Evolutionary conservation across 1,140 invertebrate genomes (phyloP), one percentile per base, ranked within the genome.

Genomic region (Epicauta chinensis): DNA sequence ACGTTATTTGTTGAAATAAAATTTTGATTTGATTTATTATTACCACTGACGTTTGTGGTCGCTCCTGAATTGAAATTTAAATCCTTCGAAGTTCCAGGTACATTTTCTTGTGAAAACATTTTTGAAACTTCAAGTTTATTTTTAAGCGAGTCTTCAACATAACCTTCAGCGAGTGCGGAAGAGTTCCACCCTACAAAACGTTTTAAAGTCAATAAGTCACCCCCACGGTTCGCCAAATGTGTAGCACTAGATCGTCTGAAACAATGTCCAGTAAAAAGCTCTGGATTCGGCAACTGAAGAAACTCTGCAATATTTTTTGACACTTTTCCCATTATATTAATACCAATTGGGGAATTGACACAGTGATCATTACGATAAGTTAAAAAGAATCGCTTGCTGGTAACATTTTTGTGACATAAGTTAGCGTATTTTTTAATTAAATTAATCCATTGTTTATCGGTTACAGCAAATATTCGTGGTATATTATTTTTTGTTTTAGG

Each of bases 161-260:
- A 48, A 15, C 35, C 35, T 23, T 48, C 32, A 17, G 45, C 45
- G 15, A 48, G 15, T 11, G 14, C 29, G 37, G 45, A 37, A 47
- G 31, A 37, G 14, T 47, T 47, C 45, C 45, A 47, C n/a, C 31
- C 45, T 16, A 35, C 45, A 12, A 17, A 16, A n/a, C 23, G 14
- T 47, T 47, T 47, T 17, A 37, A 38, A 16, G 45, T 15, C 16
- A 38, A 23, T 23, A 23, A 23, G 17, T 23, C 17, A 23, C 2
- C 17, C 17, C 2, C 17, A 23, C 17, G 17, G 17, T 23, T 23
- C 17, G 17, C 17, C 17, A 23, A 23, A 23, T 23, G 17, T 23
- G 17, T 23, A 23, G 2, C 17, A 23, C 17, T 23, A 23, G 17
- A 23, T 23, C 6, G 17, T 23, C 17, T 23, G 17, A 23, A 23